phyloP scores from a whole-genome alignment of 2,888 invertebrate genomes.

The Hydraecia micacea region DNA sequence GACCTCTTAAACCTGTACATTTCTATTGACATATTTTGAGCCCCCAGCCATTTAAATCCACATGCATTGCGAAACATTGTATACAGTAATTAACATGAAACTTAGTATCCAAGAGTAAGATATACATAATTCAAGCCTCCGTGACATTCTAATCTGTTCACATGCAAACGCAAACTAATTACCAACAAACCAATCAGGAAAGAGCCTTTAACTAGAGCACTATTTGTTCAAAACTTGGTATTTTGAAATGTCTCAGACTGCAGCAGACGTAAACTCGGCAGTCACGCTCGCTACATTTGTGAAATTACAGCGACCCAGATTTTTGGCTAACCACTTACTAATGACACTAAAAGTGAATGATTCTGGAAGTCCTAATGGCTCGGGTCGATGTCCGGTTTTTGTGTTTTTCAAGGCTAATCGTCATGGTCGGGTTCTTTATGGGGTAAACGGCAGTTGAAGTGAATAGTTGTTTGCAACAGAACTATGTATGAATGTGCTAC shows the following conservation, averaged over 20 bases:
- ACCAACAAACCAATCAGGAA: conserved; percentile 48
- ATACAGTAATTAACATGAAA: conserved; percentile 23
- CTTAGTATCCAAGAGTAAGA: conserved; percentile 39
- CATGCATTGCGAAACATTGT: conserved; percentile 25
- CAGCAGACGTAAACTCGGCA: conserved; percentile 44
- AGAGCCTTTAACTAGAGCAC: conserved; percentile 48
- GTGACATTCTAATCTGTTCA: conserved; percentile 53
- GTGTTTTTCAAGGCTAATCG: conserved; percentile 51
- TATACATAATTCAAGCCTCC: conserved; percentile 24
- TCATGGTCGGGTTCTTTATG: conserved; percentile 48
- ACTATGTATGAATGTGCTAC: too few relatives aligned
- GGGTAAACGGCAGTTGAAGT: conserved; percentile 43
- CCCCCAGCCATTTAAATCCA: conserved; percentile 26
- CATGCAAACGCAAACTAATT: conserved; percentile 55
- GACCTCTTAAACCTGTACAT: conserved; percentile 15
- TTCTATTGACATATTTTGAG: conserved; percentile 31
- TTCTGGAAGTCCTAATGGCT: conserved; percentile 49
- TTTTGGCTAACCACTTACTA: conserved; percentile 57
- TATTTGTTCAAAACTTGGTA: conserved; percentile 48
- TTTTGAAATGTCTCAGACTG: conserved; percentile 45
- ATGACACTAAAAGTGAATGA: conserved; percentile 60
- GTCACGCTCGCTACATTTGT: conserved; percentile 70
- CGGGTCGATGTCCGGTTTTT: conserved; percentile 53
- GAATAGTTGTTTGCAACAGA: conserved; percentile 40
- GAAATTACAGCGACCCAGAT: conserved; percentile 69